Conservation (phyloP, 1,140 invertebrate genomes). For the Ectropis grisescens region DNA sequence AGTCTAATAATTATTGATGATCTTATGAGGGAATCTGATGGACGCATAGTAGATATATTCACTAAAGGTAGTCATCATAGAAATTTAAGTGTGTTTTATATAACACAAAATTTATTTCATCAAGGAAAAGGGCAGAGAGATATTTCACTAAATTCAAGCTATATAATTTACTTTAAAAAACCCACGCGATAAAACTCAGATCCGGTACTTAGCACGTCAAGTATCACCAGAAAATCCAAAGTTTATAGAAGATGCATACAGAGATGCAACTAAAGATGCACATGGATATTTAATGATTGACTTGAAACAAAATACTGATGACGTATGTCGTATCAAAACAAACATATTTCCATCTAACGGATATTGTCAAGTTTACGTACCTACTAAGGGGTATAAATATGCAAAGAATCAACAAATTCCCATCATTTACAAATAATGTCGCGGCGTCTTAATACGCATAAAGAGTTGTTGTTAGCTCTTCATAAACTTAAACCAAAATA, state of each 20-base stretch:
- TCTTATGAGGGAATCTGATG: constrained; percentile 44
- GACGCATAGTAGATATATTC: constrained; percentile 43
- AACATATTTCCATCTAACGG: constrained; percentile 1
- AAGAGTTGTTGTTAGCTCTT: constrained; percentile 9
- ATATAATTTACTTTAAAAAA: constrained; percentile 57
- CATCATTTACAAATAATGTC: constrained; percentile 12
- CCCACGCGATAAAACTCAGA: constrained; percentile 45
- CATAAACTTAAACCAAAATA: constrained; percentile 12
- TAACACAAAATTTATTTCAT: constrained; percentile 56
- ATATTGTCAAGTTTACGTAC: constrained; percentile 8
- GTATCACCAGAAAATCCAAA: constrained; percentile 36
- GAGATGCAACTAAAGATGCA: constrained; percentile 30
- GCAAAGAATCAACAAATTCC: constrained; percentile 1
- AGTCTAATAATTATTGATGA: constrained; percentile 45
- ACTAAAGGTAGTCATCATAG: constrained; percentile 43
- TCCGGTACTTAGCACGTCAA: constrained; percentile 30
- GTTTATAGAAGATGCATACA: constrained; percentile 44
- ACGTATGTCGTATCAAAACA: constrained; percentile 13
- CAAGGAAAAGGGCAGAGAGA: constrained; percentile 41
- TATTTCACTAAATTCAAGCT: constrained; percentile 42
- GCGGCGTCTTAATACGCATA: constrained; percentile 7
- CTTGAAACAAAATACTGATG: constrained; percentile 31
- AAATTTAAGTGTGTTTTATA: constrained; percentile 53
- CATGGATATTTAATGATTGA: constrained; percentile 40
- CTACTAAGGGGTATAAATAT: constrained; percentile 14